These are phyloP conservation scores for Tiliqua scincoides DNA, from an alignment of 2,113 vertebrate species.

Conservation along the genomic window DNA sequence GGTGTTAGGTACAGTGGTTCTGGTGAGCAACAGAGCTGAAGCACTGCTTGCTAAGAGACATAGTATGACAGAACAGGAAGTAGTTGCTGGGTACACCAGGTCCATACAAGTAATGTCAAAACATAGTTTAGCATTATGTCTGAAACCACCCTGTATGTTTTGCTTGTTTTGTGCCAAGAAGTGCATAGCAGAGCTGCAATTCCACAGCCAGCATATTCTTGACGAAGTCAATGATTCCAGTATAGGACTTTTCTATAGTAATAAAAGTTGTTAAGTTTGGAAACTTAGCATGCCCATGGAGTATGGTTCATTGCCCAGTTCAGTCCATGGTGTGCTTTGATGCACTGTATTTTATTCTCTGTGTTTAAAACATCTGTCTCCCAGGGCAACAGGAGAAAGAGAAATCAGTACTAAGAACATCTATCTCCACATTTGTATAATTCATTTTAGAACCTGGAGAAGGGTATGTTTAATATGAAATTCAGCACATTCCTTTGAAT, in stretches of 20 bases:
- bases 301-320: not conserved
- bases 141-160: too few relatives aligned
- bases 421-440: not conserved
- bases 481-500: not conserved
- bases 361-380: conserved; percentile 4
- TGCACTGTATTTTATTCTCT: not conserved
- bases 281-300: not conserved
- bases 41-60: too few relatives aligned
- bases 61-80: too few relatives aligned
- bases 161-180: not conserved
- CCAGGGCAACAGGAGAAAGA: not conserved
- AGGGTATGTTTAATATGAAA: conserved; percentile 12
- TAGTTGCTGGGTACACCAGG: too few relatives aligned
- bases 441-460: not conserved
- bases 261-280: not conserved
- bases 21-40: too few relatives aligned
- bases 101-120: too few relatives aligned
- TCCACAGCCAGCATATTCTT: not conserved
- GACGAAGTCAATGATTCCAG: not conserved
- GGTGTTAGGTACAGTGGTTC: too few relatives aligned
- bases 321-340: conserved; percentile 3
- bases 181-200: too few relatives aligned
- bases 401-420: not conserved
- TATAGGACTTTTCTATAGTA: not conserved
- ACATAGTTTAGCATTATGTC: too few relatives aligned